Percentiles rank a stretch among this genome's conserved stretches.
Conservation (phyloP, 2,797 vertebrate genomes). For the Champsocephalus esox region DNA sequence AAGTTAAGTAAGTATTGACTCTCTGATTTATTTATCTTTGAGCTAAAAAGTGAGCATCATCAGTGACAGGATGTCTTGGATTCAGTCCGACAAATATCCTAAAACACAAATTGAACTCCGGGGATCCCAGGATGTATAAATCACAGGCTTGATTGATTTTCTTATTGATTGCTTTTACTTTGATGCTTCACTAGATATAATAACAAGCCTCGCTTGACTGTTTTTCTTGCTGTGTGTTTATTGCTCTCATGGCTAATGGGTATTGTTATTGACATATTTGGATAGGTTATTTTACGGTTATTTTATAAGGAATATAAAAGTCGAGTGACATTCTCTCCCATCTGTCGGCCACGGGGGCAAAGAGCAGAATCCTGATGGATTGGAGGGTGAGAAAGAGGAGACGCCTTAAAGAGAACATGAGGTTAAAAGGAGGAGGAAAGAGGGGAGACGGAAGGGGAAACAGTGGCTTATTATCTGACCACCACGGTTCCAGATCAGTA, state of each 20-base stretch:
- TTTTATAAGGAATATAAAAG: conserved; percentile 4
- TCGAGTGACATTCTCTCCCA: neutral
- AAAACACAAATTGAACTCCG: conserved; percentile 13
- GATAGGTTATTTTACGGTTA: neutral
- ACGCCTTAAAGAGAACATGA: conserved; percentile 32
- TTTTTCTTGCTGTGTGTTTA: conserved; percentile 22
- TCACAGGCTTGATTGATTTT: conserved; percentile 37
- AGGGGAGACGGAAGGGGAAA: conserved; percentile 41
- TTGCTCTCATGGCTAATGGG: conserved; percentile 26
- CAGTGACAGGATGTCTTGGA: conserved; percentile 4
- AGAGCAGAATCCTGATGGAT: conserved; percentile 59
- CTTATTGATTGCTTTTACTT: conserved; percentile 42
- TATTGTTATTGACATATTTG: conserved; percentile 17
- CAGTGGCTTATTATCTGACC: conserved; percentile 57
- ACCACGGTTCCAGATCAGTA: conserved; percentile 44
- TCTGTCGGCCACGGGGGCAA: conserved; percentile 28
- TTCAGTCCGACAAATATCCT: conserved; percentile 17
- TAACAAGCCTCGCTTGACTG: conserved; percentile 4
- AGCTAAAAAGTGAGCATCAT: neutral
- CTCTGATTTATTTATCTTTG: neutral
- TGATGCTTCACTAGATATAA: conserved; percentile 16
- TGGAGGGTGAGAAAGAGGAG: conserved; percentile 25
- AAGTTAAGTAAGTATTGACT: neutral
- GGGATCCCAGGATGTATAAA: conserved; percentile 23
- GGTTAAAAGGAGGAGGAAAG: conserved; percentile 29